phyloP scores from a whole-genome alignment of 2,888 invertebrate genomes.

The Tetramorium bicarinatum region DNA sequence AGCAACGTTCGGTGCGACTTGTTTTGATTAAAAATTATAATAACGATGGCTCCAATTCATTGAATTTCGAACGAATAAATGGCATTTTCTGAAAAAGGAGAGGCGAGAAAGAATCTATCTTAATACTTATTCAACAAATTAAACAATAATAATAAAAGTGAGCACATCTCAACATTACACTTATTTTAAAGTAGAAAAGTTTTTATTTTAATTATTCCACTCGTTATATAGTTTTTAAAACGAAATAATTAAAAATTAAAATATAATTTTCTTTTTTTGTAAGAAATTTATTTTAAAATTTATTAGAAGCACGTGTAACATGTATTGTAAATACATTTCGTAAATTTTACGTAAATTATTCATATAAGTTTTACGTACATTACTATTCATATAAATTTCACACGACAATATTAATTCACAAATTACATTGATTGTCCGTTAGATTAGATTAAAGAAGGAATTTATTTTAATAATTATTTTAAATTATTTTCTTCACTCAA shows the following conservation, averaged over 20 bases:
- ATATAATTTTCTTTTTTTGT: neutral
- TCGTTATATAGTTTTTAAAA: neutral
- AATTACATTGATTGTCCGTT: neutral
- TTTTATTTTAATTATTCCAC: neutral
- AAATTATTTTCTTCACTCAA: neutral
- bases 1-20: neutral
- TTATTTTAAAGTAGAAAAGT: slow-evolving; percentile 10
- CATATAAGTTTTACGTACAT: too few relatives aligned
- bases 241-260: slow-evolving; percentile 7
- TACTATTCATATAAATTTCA: neutral
- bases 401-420: neutral
- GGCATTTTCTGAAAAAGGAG: neutral
- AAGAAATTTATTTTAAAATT: neutral
- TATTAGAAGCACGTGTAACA: neutral
- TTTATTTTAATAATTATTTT: neutral
- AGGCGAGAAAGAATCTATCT: neutral
- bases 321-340: neutral
- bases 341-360: too few relatives aligned
- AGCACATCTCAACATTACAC: neutral
- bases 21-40: neutral
- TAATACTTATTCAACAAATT: neutral
- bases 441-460: neutral
- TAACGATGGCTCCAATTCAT: neutral
- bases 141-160: neutral
- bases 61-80: neutral